Conservation (phyloP, 2,113 vertebrate species). For the Cichladusa arquata region DNA sequence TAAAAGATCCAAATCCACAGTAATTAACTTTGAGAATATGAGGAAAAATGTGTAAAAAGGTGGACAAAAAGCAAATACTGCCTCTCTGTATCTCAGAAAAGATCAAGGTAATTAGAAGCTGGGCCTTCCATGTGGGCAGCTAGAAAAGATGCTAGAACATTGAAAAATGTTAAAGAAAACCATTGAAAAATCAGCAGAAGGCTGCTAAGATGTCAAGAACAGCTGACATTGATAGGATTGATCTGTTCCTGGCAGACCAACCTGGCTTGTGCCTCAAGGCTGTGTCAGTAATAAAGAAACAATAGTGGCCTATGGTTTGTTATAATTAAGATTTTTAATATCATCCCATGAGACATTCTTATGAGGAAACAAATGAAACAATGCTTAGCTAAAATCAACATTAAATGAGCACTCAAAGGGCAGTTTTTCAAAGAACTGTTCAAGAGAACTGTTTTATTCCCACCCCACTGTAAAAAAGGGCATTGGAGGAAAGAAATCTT, state of each 20-base stretch:
- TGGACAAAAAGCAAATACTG: background rate
- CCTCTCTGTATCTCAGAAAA: background rate
- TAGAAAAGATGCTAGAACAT: background rate
- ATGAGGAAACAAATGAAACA: background rate
- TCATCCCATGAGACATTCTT: background rate
- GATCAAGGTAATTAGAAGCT: background rate
- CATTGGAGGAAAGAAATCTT: background rate
- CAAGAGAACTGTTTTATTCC: background rate
- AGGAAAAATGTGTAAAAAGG: background rate
- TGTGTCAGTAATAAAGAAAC: background rate
- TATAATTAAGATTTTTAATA: background rate
- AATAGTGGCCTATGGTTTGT: background rate
- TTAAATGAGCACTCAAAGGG: background rate
- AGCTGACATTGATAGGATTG: background rate
- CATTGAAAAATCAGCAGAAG: background rate
- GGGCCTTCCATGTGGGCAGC: fast-evolving
- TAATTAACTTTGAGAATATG: background rate
- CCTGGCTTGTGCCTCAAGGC: background rate
- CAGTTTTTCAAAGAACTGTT: background rate
- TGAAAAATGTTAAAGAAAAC: background rate
- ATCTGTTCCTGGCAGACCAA: background rate
- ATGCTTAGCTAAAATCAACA: background rate
- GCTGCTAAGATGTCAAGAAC: background rate
- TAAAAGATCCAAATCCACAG: background rate
- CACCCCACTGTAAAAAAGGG: background rate